Conservation (phyloP, 2,797 vertebrate genomes). For the Enteromius radiatus region DNA sequence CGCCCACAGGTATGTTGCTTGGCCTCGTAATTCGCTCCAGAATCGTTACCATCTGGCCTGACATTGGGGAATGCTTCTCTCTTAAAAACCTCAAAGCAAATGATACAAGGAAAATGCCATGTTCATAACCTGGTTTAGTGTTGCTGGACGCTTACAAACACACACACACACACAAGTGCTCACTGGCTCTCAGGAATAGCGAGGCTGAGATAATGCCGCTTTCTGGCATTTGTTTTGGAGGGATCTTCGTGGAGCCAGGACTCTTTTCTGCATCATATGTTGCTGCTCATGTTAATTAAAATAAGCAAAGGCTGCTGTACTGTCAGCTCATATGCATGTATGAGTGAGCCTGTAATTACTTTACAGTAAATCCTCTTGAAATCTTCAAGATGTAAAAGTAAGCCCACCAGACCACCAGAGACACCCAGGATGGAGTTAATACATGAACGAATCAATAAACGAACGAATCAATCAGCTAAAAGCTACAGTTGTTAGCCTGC, state of each 20-base stretch:
- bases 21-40: conserved; percentile 84
- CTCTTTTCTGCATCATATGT: conserved; percentile 25
- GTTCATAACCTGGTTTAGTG: conserved; percentile 79
- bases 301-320: conserved; percentile 5
- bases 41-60: conserved; percentile 85
- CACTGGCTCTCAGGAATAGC: conserved; percentile 11
- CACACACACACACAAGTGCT: conserved; percentile 23
- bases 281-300: conserved; percentile 19
- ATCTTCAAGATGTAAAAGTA: neutral
- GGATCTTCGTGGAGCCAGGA: conserved; percentile 28
- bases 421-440: neutral
- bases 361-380: conserved; percentile 23
- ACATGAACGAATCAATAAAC: neutral
- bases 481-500: neutral
- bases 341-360: neutral
- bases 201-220: conserved; percentile 13
- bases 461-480: neutral
- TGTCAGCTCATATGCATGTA: conserved; percentile 5
- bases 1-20: conserved; percentile 84
- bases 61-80: conserved; percentile 81
- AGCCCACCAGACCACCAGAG: conserved; percentile 9
- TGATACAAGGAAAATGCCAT: conserved; percentile 80
- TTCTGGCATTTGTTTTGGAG: conserved; percentile 15
- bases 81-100: conserved; percentile 85
- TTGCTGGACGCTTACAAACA: conserved; percentile 63